phyloP scores from a whole-genome alignment of 2,797 vertebrate genomes.

The Cynopterus sphinx region DNA sequence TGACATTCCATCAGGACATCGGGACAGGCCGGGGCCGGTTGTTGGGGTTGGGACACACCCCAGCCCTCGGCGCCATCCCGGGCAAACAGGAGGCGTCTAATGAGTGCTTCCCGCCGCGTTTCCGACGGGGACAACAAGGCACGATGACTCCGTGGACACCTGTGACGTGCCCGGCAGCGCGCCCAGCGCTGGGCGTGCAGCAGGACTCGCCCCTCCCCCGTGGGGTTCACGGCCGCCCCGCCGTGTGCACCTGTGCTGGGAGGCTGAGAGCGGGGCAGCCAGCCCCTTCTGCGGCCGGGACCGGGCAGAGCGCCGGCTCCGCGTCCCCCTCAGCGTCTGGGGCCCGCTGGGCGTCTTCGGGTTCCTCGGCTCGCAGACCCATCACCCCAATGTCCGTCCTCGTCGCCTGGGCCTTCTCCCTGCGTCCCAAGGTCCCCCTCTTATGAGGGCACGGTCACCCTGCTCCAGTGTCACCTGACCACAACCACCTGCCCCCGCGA shows the following conservation, averaged over 20 bases:
- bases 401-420: rapidly evolving
- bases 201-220: rapidly evolving
- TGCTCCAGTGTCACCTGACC: background rate
- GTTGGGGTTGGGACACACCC: too few species aligned
- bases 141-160: rapidly evolving
- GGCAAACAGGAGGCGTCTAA: background rate
- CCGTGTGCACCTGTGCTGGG: background rate
- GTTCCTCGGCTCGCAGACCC: background rate
- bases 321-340: background rate
- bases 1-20: rapidly evolving
- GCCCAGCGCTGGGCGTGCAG: rapidly evolving
- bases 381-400: rapidly evolving
- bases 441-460: background rate
- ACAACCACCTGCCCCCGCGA: background rate
- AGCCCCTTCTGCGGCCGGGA: too few species aligned
- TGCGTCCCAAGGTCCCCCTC: background rate
- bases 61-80: background rate
- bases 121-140: background rate
- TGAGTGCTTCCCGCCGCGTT: background rate
- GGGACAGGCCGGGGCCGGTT: rapidly evolving
- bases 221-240: background rate
- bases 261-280: rapidly evolving
- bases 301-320: too few species aligned
- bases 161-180: rapidly evolving
- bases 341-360: background rate